Evolutionary conservation across 2,797 vertebrate genomes (phyloP), one percentile per base, ranked within the genome.

Genomic region (Sternotherus odoratus): DNA sequence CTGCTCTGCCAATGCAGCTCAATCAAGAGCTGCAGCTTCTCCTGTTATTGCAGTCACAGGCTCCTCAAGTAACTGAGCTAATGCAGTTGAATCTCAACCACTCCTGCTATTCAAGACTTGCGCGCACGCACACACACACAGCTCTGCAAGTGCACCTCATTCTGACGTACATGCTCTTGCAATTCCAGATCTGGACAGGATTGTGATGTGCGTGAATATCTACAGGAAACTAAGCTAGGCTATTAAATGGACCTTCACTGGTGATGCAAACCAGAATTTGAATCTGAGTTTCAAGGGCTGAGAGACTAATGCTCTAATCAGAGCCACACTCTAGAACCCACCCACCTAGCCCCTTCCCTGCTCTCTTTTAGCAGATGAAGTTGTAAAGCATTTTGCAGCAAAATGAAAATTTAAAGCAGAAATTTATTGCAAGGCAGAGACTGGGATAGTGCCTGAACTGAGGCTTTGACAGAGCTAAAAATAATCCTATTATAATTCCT

Each of bases 401-500:
- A 78, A n/a, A 78, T 19, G 15, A 81, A 77, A 26, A 12, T 30
- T 46, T 88, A 88, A 91, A 93, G 77, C 81, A 94, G 88, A 83
- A 91, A 91, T 91, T 87, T 93, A 72, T 95, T 86, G 56, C 57
- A 60, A 91, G 36, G 63, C 82, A 85, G 51, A 89, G 72, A 36
- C 82, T 78, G 79, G 77, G 75, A 78, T n/a, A 88, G 89, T 90
- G 91, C 91, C 87, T 93, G 16, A 94, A 92, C 78, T 94, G 94
- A 79, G 86, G 86, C 94, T 92, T 77, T 86, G 56, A 83, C n/a
- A 86, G 79, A 92, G 91, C 94, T 96, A 97, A 97, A 96, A 97
- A 97, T 97, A 97, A 97, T 82, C 89, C 79, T 95, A 95, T 95
- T 84, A 87, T 83, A 94, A 91, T 92, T 95, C 90, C 95, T 85